Base-by-base conservation (phyloP, 1,140 invertebrate genomes). In the Brachionus rotundiformis region DNA sequence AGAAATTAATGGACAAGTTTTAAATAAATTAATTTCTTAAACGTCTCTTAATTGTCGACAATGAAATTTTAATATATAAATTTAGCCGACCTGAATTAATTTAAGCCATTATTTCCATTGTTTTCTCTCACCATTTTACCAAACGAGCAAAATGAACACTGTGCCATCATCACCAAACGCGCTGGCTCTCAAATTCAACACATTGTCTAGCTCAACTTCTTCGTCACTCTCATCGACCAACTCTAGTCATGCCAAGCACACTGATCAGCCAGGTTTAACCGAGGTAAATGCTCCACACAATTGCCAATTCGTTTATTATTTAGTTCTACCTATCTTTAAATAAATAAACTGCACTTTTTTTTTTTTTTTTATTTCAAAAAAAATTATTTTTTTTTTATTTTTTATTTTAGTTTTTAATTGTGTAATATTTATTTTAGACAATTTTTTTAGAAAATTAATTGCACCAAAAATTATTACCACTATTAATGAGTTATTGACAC, bases 151-250 rank as follows among this genome's bases (percentile, higher is more conserved):
- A 68, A 68, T 68, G 63, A 68, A 68, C 63, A 68, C 63, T 68
- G 63, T 36, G 63, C 63, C 63, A 33, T 68, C 63, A 2, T 39
- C 63, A 33, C 33, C 63, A 2, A 63, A 63, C 16, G 29, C 63
- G 36, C 16, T 68, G 63, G 63, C 31, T 16, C 63, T 68, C 33
- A 68, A 68, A 68, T 68, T 68, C 36, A 73, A 73, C 39, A 44
- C 68, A 44, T 44, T 73, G 23, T 73, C 68, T 73, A 73, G 68
- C 29, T 73, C 68, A 73, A 73, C 68, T 5, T 73, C 68, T 73
- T 73, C 68, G 23, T 73, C 39, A 73, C 39, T 44, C 19, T 73
- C 68, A 16, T 73, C 68, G 41, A 44, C 68, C n/a, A 73, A 73
- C 41, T 73, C 68, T 73, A 73, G 68, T 73, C 68, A 73, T 36